Evolutionary conservation across 1,140 invertebrate species (phyloP).

Genomic region (Lepidurus packardi): DNA sequence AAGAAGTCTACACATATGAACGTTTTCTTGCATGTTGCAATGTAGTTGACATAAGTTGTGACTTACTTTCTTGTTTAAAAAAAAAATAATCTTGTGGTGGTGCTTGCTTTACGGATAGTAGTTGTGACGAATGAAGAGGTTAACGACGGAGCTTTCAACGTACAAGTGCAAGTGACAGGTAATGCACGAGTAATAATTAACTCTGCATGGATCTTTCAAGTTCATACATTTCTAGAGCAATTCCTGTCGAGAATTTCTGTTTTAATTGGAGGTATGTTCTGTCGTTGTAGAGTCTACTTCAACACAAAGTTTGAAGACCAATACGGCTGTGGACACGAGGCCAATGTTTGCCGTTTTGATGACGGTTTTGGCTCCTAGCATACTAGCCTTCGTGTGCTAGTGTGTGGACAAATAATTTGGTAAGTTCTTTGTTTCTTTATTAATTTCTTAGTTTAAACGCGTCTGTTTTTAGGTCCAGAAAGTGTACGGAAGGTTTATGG

Average conservation of each 20-base stretch:
- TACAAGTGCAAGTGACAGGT: slow-evolving; percentile 13
- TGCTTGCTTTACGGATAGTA: not conserved
- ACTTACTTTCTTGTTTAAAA: not conserved
- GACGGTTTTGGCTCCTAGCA: not conserved
- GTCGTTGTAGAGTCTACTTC: not conserved
- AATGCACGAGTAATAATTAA: not conserved
- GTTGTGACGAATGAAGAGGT: not conserved
- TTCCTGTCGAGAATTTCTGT: not conserved
- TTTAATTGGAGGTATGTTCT: not conserved
- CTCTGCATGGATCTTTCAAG: not conserved
- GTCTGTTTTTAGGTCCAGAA: not conserved
- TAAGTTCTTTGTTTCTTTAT: not conserved
- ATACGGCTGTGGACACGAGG: not conserved
- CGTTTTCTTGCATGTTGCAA: too few species aligned
- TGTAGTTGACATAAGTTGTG: not conserved
- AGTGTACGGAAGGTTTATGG: not conserved
- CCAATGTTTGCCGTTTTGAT: not conserved
- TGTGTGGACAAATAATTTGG: not conserved
- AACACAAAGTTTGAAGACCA: not conserved
- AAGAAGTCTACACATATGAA: too few species aligned
- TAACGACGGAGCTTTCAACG: not conserved
- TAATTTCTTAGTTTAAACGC: not conserved
- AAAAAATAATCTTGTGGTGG: not conserved
- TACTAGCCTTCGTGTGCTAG: not conserved
- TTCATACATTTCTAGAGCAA: too few species aligned